A percentile compares a stretch with the other conserved stretches of the same genome.
Conservation (phyloP, 2,888 invertebrate genomes). For the Noctua pronuba region DNA sequence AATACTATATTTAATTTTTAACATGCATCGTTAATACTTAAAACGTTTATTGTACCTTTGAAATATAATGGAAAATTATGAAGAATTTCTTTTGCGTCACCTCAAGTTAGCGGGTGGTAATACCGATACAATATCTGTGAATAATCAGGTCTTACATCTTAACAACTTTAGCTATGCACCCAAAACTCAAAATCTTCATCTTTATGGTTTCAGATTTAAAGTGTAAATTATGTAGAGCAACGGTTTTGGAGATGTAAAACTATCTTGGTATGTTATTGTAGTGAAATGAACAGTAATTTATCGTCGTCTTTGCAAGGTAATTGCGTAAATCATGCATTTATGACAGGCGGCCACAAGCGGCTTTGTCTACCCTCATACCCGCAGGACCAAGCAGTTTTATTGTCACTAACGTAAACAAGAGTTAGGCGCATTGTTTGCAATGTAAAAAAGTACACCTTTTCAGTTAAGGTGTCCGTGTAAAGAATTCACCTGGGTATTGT, state of each 20-base stretch:
- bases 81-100: constrained; percentile 81
- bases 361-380: constrained; percentile 83
- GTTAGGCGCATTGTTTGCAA: constrained; percentile 73
- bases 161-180: constrained; percentile 65
- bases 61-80: constrained; percentile 72
- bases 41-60: constrained; percentile 66
- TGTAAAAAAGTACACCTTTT: constrained; percentile 63
- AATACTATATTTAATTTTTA: constrained; percentile 60
- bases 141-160: constrained; percentile 82
- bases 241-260: constrained; percentile 53
- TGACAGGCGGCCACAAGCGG: constrained; percentile 84
- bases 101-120: constrained; percentile 88
- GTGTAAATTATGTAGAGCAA: constrained; percentile 63
- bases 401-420: constrained; percentile 82
- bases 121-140: constrained; percentile 86
- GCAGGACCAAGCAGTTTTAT: constrained; percentile 74
- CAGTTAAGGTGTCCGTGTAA: constrained; percentile 41
- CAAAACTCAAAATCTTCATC: constrained; percentile 20
- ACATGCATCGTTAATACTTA: constrained; percentile 63
- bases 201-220: constrained; percentile 64
- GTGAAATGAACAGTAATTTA: constrained; percentile 88
- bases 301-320: constrained; percentile 87
- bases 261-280: constrained; percentile 75
- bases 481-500: constrained; percentile 61
- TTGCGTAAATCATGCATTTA: constrained; percentile 90